Percentiles rank a stretch among this genome's conserved stretches.
Evolutionary conservation across 1,140 invertebrate species (phyloP).

Genomic region (Pogonomyrmex californicus): DNA sequence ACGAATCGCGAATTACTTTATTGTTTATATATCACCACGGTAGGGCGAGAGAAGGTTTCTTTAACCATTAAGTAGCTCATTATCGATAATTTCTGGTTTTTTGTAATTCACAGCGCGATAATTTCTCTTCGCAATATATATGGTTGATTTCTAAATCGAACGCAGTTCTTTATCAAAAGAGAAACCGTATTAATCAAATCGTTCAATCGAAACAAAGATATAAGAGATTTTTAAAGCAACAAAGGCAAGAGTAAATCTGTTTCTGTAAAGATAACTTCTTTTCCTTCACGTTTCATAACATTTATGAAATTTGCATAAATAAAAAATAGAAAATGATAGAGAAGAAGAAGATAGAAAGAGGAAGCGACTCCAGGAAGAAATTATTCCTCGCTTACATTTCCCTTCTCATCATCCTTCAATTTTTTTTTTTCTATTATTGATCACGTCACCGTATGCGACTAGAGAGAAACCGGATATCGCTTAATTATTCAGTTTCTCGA

Average conservation of each 20-base stretch:
- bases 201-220: background rate
- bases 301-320: conserved; percentile 4
- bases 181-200: background rate
- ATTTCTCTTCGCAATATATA: background rate
- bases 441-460: background rate
- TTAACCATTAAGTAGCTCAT: background rate
- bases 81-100: background rate
- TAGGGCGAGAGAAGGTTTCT: background rate
- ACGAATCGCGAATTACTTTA: conserved; percentile 24
- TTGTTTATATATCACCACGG: background rate
- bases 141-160: background rate
- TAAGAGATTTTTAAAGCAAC: background rate
- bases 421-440: background rate
- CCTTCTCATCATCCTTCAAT: conserved; percentile 12
- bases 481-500: conserved; percentile 56
- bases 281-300: background rate
- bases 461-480: conserved; percentile 7
- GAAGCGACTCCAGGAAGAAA: conserved; percentile 5
- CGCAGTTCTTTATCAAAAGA: background rate
- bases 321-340: background rate
- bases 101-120: background rate
- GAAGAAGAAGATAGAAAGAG: background rate
- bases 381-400: background rate
- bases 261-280: background rate
- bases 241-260: background rate